Evolutionary conservation across 2,797 vertebrate genomes (phyloP).

Genomic region (Lagorchestes hirsutus): DNA sequence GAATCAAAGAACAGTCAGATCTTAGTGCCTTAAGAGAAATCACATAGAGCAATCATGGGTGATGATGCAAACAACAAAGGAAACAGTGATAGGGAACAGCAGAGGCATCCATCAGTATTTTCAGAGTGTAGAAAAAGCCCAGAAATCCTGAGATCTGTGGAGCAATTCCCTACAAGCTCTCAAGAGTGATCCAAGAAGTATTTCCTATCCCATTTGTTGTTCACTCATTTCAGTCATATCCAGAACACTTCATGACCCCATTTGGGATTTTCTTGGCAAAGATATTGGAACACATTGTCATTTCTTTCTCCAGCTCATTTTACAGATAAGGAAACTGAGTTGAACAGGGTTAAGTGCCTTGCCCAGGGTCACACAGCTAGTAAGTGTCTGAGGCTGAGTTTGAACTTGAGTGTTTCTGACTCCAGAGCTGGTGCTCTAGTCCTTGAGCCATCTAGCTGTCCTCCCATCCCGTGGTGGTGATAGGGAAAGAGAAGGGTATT

Average conservation of each 20-base stretch:
- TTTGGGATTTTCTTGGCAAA: not conserved
- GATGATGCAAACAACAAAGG: not conserved
- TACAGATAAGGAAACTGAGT: not conserved
- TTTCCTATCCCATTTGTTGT: not conserved
- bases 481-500: no score
- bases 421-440: not conserved
- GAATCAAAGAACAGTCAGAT: not conserved
- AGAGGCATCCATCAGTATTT: not conserved
- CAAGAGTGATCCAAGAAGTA: not conserved
- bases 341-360: not conserved
- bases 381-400: not conserved
- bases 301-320: not conserved
- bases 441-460: not conserved
- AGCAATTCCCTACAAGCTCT: not conserved
- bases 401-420: not conserved
- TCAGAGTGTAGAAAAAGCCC: not conserved
- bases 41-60: not conserved
- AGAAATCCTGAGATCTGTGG: not conserved
- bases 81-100: not conserved
- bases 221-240: not conserved
- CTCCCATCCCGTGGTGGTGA: not conserved
- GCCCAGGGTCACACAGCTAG: not conserved
- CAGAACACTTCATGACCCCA: not conserved
- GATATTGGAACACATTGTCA: not conserved
- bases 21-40: not conserved